Percentiles rank a stretch among this genome's conserved stretches.
Conservation (phyloP, 2,113 vertebrate species). For the Numida meleagris region DNA sequence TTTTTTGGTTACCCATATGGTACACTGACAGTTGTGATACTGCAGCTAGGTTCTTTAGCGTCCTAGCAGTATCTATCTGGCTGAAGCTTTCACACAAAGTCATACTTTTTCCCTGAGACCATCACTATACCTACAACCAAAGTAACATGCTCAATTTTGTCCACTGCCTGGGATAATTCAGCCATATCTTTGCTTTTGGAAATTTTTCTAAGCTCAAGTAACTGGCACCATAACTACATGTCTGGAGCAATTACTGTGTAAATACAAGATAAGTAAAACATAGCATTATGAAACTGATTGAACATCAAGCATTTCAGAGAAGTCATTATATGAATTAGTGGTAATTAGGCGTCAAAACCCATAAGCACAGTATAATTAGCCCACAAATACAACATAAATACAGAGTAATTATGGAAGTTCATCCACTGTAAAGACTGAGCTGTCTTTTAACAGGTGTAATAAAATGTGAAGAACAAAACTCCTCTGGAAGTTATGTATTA, state of each 20-base stretch:
- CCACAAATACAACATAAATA: background rate
- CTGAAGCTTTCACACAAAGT: background rate
- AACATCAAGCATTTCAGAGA: constrained; percentile 1
- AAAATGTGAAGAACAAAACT: background rate
- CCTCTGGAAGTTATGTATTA: background rate
- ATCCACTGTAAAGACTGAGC: background rate
- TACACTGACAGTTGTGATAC: background rate
- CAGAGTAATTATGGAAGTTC: background rate
- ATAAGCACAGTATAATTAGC: constrained; percentile 19
- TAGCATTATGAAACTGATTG: background rate
- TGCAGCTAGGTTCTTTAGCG: background rate
- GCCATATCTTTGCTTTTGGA: background rate
- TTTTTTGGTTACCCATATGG: background rate
- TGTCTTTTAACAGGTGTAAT: background rate
- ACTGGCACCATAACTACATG: background rate
- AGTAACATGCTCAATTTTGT: background rate
- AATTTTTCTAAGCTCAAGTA: background rate
- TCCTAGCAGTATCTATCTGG: background rate
- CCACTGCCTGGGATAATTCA: background rate
- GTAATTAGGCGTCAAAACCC: constrained; percentile 36
- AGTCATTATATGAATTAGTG: constrained; percentile 25
- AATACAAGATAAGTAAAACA: constrained; percentile 23
- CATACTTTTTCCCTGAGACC: background rate
- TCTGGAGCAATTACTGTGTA: background rate
- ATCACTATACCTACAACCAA: background rate